These are phyloP conservation scores for Diadumene lineata DNA, from an alignment of 92 coral and sea anemone species.

Conservation along the genomic window DNA sequence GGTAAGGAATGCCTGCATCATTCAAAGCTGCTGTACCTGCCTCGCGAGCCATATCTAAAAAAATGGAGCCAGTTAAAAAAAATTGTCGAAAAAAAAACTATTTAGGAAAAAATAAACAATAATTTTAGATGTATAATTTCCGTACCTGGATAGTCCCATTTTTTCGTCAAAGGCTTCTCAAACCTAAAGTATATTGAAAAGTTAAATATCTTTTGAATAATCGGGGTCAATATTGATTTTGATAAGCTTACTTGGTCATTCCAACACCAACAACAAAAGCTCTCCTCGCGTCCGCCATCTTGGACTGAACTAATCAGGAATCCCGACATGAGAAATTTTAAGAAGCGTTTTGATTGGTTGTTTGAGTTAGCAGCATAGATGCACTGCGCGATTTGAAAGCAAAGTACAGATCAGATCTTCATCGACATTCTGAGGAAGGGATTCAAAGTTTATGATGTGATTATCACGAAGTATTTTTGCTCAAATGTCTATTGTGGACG, in stretches of 20 bases:
- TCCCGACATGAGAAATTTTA: neutral
- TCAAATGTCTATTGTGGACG: constrained; percentile 26
- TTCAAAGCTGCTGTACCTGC: constrained; percentile 78
- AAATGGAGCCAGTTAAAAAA: no score
- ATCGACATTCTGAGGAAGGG: neutral
- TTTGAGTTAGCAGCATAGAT: neutral
- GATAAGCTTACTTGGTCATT: constrained; percentile 70
- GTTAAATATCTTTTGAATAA: neutral
- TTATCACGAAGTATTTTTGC: neutral
- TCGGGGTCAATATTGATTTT: neutral
- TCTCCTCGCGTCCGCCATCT: constrained; percentile 36
- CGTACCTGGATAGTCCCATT: constrained; percentile 88
- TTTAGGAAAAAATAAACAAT: no score
- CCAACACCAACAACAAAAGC: constrained; percentile 53
- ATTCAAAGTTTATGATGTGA: neutral
- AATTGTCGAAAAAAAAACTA: no score
- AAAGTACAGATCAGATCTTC: neutral
- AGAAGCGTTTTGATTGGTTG: constrained; percentile 23
- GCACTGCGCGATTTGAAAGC: constrained; percentile 20
- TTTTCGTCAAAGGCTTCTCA: constrained; percentile 77
- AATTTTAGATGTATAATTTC: neutral
- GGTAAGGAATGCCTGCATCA: constrained; percentile 75
- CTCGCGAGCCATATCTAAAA: constrained; percentile 81
- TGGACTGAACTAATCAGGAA: constrained; percentile 11
- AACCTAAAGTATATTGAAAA: constrained; percentile 41